Conservation (phyloP, 2,113 vertebrate species). For the Sardina pilchardus region DNA sequence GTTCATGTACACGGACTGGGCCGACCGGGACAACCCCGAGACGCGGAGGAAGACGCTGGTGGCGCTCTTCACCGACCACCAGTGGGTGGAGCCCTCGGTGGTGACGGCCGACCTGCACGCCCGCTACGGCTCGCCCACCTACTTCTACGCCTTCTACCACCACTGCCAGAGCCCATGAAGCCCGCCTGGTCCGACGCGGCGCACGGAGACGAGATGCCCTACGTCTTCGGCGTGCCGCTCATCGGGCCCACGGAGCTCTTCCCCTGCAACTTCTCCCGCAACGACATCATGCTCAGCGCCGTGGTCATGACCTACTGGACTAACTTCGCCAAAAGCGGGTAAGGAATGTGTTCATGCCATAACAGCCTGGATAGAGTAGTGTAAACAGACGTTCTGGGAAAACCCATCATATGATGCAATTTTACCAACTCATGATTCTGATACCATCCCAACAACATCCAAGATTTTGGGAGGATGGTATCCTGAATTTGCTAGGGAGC, state of each 20-base stretch:
- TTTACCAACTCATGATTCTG: too few species aligned
- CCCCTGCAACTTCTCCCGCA: slow-evolving; percentile 98
- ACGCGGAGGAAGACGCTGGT: slow-evolving; percentile 95
- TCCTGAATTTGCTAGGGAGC: too few species aligned
- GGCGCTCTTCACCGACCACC: slow-evolving; percentile 97
- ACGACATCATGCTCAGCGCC: slow-evolving; percentile 96
- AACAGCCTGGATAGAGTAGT: not conserved
- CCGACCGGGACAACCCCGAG: slow-evolving; percentile 95
- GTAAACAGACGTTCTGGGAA: too few species aligned
- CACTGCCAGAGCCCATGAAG: slow-evolving; percentile 99
- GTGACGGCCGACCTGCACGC: slow-evolving; percentile 96
- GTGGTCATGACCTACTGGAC: slow-evolving; percentile 99
- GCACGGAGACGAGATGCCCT: slow-evolving; percentile 97
- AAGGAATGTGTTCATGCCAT: slow-evolving; percentile 56
- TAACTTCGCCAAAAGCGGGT: slow-evolving; percentile 99
- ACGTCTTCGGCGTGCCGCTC: slow-evolving; percentile 96
- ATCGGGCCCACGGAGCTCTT: slow-evolving; percentile 96
- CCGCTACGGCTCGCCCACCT: slow-evolving; percentile 94
- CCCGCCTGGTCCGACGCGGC: slow-evolving; percentile 96
- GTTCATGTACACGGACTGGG: slow-evolving; percentile 99
- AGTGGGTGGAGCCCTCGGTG: slow-evolving; percentile 97
- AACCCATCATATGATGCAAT: too few species aligned
- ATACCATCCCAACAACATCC: too few species aligned
- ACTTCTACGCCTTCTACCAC: slow-evolving; percentile 99
- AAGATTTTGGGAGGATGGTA: too few species aligned